Evolutionary conservation across 2,888 invertebrate genomes (phyloP), one percentile per base, ranked within the genome.

Genomic region (Willowsia nigromaculata): DNA sequence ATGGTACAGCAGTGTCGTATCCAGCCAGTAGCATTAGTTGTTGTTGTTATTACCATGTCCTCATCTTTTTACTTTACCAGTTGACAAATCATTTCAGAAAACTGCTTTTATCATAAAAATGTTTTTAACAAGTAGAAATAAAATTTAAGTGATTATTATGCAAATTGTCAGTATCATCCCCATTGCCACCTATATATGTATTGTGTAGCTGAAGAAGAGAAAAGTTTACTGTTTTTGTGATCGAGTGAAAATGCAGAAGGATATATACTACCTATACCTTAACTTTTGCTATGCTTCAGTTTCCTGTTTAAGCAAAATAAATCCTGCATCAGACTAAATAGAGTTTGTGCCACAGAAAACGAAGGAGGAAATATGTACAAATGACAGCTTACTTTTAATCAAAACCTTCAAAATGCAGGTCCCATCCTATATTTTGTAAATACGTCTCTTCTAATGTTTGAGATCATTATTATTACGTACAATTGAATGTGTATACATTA

Each of bases 141-240:
- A 68, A 68, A 68, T 68, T 68, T 68, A 68, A 37, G 68, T 68
- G 68, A 18, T 37, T 68, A 68, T 68, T 68, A 68, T 68, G 68
- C 68, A 68, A 68, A 68, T 15, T 68, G 68, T 37, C 68, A 18
- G 5, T 68, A 68, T 68, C 68, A 33, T 18, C 68, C 2, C 22
- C 27, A 18, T 68, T 22, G 2, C 6, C 68, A 18, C 18, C 18
- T 68, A 37, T 9, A 27, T 15, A 18, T 33, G 6, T 30, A 11
- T 3, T n/a, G 30, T 30, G 33, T 13, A 68, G 18, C 18, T 62
- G 37, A 0, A 18, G 37, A 37, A 37, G 37, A 37, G 15, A 37
- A 68, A 65, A 68, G 37, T 9, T 68, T 6, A n/a, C 4, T 56
- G 25, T 18, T 7, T 4, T 3, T 22, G 22, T 56, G 6, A 56